Conservation (phyloP, 2,888 invertebrate species). For the Aquatica leii region DNA sequence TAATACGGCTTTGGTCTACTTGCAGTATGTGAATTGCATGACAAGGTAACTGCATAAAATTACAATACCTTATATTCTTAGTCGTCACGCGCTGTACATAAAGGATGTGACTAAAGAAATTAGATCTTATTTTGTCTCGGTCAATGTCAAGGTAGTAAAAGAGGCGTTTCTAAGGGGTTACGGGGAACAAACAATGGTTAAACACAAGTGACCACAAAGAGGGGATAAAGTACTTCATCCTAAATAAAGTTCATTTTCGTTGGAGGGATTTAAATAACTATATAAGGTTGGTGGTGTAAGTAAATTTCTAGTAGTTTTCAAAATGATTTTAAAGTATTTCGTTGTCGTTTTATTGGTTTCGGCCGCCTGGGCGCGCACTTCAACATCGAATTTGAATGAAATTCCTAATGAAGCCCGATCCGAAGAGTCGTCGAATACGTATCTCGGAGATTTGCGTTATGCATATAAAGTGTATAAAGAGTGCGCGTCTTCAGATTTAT, state of each 20-base stretch:
- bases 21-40: slow-evolving; percentile 50
- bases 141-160: slow-evolving; percentile 48
- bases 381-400: slow-evolving; percentile 62
- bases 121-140: slow-evolving; percentile 54
- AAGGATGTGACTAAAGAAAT: slow-evolving; percentile 50
- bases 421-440: slow-evolving; percentile 52
- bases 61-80: slow-evolving; percentile 38
- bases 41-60: slow-evolving; percentile 43
- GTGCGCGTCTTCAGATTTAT: slow-evolving; percentile 73
- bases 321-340: slow-evolving; percentile 68
- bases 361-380: slow-evolving; percentile 64
- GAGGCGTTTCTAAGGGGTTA: slow-evolving; percentile 27
- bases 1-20: slow-evolving; percentile 54
- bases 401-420: slow-evolving; percentile 53
- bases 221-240: slow-evolving; percentile 47
- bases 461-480: slow-evolving; percentile 84
- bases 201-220: slow-evolving; percentile 39
- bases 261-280: slow-evolving; percentile 53
- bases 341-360: slow-evolving; percentile 66
- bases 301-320: slow-evolving; percentile 59
- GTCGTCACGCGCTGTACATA: slow-evolving; percentile 49
- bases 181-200: slow-evolving; percentile 24
- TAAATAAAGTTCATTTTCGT: slow-evolving; percentile 53
- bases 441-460: slow-evolving; percentile 74
- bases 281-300: slow-evolving; percentile 58